Conservation (phyloP, 2,888 invertebrate genomes). For the Ethmia dodecea region DNA sequence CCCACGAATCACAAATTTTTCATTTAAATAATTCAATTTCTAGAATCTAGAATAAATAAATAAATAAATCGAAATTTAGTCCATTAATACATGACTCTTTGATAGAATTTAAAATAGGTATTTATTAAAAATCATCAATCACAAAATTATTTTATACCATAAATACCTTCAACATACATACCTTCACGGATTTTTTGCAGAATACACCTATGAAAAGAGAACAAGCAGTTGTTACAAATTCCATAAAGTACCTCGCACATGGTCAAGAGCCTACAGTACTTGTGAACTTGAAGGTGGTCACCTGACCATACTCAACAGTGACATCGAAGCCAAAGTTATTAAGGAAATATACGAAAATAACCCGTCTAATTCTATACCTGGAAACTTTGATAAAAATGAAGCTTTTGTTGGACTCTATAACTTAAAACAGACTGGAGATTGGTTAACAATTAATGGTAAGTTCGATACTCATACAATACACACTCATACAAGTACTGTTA, state of each 20-base stretch:
- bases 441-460: constrained; percentile 31
- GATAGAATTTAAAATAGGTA: too few species aligned
- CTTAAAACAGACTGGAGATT: constrained; percentile 23
- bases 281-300: constrained; percentile 26
- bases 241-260: constrained; percentile 18
- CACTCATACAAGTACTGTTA: too few species aligned
- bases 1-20: too few species aligned
- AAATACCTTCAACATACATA: too few species aligned
- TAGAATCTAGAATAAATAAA: too few species aligned
- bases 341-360: constrained; percentile 20
- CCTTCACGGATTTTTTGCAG: neutral
- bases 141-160: too few species aligned
- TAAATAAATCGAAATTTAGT: too few species aligned
- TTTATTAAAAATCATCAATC: too few species aligned
- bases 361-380: constrained; percentile 5
- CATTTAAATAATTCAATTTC: too few species aligned
- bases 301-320: constrained; percentile 25
- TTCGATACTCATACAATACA: too few species aligned
- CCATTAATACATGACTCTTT: too few species aligned
- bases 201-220: neutral
- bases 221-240: constrained; percentile 30
- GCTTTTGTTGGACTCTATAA: constrained; percentile 28
- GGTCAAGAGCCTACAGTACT: constrained; percentile 21
- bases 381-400: constrained; percentile 14
- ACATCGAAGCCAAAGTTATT: constrained; percentile 23